Evolutionary conservation across 2,113 vertebrate genomes (phyloP).

Genomic region (Holacanthus passer): DNA sequence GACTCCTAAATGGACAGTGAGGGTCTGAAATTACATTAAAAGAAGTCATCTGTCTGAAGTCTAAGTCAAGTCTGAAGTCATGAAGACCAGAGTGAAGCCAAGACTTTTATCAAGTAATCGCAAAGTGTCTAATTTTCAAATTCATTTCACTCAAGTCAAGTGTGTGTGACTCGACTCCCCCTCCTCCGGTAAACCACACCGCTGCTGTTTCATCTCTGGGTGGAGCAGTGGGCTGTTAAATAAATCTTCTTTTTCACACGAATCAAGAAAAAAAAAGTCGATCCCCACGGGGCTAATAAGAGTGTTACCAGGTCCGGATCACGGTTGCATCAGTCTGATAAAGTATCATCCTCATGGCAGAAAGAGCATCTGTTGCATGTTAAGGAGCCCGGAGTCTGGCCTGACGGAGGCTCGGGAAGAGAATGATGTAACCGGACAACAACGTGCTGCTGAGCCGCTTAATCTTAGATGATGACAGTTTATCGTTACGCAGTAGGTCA

Average conservation of each 20-base stretch:
- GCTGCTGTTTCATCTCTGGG: neutral
- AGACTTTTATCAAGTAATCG: too few species aligned
- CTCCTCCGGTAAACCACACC: too few species aligned
- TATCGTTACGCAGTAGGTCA: slow-evolving; percentile 54
- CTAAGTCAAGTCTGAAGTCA: too few species aligned
- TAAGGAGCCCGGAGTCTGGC: slow-evolving; percentile 55
- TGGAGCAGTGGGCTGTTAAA: neutral
- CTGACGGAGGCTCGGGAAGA: slow-evolving; percentile 29
- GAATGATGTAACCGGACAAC: slow-evolving; percentile 73
- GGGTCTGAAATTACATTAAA: too few species aligned
- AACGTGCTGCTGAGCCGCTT: slow-evolving; percentile 52
- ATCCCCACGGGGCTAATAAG: slow-evolving; percentile 34
- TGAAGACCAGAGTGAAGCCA: too few species aligned
- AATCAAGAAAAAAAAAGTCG: slow-evolving; percentile 27
- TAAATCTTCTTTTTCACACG: slow-evolving; percentile 9
- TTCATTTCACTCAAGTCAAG: too few species aligned
- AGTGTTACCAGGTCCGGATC: slow-evolving; percentile 69
- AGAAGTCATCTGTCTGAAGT: too few species aligned
- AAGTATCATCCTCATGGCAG: slow-evolving; percentile 59
- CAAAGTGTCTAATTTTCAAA: too few species aligned
- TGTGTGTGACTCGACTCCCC: too few species aligned
- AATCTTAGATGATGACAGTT: slow-evolving; percentile 56
- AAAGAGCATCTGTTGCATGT: slow-evolving; percentile 66
- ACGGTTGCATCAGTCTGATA: slow-evolving; percentile 80
- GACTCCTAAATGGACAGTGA: too few species aligned